These are phyloP conservation scores for Aphaenogaster floridana DNA, from an alignment of 1,140 invertebrate genomes.

Conservation along the genomic window DNA sequence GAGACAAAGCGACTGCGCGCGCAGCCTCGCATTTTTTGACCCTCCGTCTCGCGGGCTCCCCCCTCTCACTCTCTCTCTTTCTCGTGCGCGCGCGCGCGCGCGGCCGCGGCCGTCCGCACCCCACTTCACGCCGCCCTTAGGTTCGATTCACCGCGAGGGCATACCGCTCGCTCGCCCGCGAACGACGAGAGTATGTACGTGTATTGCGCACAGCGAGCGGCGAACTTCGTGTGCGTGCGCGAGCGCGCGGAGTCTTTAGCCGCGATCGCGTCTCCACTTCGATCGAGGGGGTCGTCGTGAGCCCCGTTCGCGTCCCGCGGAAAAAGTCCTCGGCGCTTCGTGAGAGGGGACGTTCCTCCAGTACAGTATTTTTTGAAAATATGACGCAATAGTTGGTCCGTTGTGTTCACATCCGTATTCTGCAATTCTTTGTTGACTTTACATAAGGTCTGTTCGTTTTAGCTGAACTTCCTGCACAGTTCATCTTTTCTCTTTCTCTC, in stretches of 20 bases:
- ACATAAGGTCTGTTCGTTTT: too few species aligned
- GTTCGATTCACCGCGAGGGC: constrained; percentile 69
- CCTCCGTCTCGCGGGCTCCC: constrained; percentile 67
- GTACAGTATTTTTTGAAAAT: too few species aligned
- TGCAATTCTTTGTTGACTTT: too few species aligned
- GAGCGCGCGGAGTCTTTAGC: constrained; percentile 49
- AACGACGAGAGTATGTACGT: not conserved
- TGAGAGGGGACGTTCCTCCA: too few species aligned
- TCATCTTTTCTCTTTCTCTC: too few species aligned
- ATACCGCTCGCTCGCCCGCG: not conserved
- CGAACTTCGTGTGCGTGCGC: constrained; percentile 3
- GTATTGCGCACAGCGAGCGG: too few species aligned
- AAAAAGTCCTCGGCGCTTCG: constrained; percentile 12
- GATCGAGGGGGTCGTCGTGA: constrained; percentile 49
- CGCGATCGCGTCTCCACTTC: constrained; percentile 38
- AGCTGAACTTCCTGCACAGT: too few species aligned
- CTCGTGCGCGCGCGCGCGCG: not conserved
- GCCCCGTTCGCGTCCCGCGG: constrained; percentile 56
- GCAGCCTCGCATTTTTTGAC: constrained; percentile 84
- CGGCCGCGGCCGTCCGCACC: not conserved
- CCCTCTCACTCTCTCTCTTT: not conserved
- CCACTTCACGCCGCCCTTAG: constrained; percentile 69
- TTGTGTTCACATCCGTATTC: too few species aligned
- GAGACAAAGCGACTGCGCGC: constrained; percentile 87
- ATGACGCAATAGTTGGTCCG: too few species aligned